Conservation (phyloP, 2,797 vertebrate genomes). For the Capromys pilorides region DNA sequence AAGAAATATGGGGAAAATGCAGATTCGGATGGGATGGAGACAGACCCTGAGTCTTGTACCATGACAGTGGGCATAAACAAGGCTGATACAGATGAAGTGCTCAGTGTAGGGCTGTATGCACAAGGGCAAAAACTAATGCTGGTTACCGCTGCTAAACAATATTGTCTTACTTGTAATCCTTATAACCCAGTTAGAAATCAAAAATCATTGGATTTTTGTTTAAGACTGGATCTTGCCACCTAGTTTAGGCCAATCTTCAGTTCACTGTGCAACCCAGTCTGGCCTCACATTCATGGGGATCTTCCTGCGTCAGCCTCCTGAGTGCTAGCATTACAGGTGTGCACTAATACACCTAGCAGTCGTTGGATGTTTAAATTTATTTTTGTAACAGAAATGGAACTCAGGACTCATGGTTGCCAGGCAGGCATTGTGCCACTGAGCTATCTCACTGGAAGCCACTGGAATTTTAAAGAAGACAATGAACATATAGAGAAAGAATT, state of each 20-base stretch:
- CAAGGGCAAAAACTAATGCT: not conserved
- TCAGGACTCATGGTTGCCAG: too few relatives aligned
- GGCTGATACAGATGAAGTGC: not conserved
- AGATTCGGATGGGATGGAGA: not conserved
- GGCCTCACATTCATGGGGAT: not conserved
- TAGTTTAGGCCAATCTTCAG: not conserved
- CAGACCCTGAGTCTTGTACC: not conserved
- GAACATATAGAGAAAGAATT: not conserved
- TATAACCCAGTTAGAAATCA: slow-evolving; percentile 24
- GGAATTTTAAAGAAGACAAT: slow-evolving; percentile 28
- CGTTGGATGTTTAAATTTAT: not conserved
- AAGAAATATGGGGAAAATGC: not conserved
- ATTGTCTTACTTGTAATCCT: slow-evolving; percentile 28
- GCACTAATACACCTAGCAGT: not conserved
- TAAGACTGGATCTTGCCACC: not conserved
- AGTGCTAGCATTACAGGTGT: not conserved
- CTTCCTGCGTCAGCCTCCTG: not conserved
- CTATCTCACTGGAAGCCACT: not conserved
- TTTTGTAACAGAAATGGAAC: too few relatives aligned
- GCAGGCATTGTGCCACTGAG: too few relatives aligned
- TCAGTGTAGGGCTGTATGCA: not conserved
- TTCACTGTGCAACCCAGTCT: not conserved
- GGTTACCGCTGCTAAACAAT: not conserved
- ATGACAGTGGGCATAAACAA: not conserved
- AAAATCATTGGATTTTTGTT: not conserved